Conservation (phyloP, 1,140 invertebrate species). For the Drosophila pallidifrons region DNA sequence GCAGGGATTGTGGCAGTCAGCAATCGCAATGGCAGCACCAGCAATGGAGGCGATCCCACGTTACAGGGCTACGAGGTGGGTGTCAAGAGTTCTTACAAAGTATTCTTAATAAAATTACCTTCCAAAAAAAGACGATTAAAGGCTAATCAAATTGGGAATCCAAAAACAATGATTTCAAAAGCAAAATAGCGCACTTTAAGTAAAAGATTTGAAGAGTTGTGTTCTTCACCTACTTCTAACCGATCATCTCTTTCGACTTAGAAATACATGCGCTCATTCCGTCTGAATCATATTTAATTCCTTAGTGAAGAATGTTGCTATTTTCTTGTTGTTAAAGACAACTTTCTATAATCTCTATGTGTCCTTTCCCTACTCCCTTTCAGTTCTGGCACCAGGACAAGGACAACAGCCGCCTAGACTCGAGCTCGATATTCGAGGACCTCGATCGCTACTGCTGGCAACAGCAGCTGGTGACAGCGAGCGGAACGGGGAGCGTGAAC, state of each 20-base stretch:
- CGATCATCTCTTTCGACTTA: no score
- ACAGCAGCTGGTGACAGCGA: conserved; percentile 87
- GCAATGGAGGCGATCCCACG: conserved; percentile 76
- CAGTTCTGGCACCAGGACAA: conserved; percentile 91
- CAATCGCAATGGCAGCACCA: conserved; percentile 69
- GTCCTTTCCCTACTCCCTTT: not conserved
- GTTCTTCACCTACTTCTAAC: no score
- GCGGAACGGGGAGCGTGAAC: conserved; percentile 75
- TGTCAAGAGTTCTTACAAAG: not conserved
- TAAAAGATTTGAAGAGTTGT: no score
- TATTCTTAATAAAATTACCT: not conserved
- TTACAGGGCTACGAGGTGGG: conserved; percentile 82
- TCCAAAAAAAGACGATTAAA: not conserved
- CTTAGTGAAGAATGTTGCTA: no score
- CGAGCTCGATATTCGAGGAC: conserved; percentile 90
- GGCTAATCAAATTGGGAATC: no score
- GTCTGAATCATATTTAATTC: no score
- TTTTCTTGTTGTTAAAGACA: no score
- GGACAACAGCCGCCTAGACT: conserved; percentile 88
- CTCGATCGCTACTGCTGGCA: conserved; percentile 93
- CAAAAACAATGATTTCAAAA: no score
- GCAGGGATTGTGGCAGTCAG: conserved; percentile 63
- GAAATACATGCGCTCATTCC: no score
- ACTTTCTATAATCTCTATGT: not conserved
- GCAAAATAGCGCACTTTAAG: no score